Conservation (phyloP, 2,797 vertebrate species). For the Crocodylus rhombifer region DNA sequence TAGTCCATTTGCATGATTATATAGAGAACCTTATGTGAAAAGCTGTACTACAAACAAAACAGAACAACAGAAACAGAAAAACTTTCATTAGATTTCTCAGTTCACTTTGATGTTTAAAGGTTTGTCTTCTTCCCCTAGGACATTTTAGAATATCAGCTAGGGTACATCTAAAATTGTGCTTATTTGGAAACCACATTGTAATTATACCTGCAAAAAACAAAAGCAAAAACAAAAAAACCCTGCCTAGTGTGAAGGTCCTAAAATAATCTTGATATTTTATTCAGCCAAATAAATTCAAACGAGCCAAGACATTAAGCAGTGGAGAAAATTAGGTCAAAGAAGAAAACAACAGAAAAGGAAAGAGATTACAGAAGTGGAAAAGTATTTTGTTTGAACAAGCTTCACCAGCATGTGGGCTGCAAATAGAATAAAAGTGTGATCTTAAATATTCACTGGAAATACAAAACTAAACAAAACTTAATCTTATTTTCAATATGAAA, state of each 20-base stretch:
- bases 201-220: neutral
- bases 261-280: neutral
- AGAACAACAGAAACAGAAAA: neutral
- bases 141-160: neutral
- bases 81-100: slow-evolving; percentile 43
- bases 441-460: neutral
- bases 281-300: neutral
- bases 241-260: neutral
- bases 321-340: neutral
- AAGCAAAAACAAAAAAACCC: neutral
- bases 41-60: neutral
- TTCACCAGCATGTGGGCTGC: neutral
- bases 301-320: neutral
- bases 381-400: neutral
- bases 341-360: neutral
- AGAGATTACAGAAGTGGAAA: neutral
- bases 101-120: slow-evolving; percentile 44
- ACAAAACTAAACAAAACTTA: neutral
- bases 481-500: neutral
- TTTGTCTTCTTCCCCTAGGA: slow-evolving; percentile 23
- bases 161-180: neutral
- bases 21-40: slow-evolving; percentile 41
- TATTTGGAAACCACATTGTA: slow-evolving; percentile 22
- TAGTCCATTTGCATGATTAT: slow-evolving; percentile 19
- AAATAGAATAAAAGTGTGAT: neutral